phyloP scores from a whole-genome alignment of 2,888 invertebrate genomes.

The Ganaspis brasiliensis region DNA sequence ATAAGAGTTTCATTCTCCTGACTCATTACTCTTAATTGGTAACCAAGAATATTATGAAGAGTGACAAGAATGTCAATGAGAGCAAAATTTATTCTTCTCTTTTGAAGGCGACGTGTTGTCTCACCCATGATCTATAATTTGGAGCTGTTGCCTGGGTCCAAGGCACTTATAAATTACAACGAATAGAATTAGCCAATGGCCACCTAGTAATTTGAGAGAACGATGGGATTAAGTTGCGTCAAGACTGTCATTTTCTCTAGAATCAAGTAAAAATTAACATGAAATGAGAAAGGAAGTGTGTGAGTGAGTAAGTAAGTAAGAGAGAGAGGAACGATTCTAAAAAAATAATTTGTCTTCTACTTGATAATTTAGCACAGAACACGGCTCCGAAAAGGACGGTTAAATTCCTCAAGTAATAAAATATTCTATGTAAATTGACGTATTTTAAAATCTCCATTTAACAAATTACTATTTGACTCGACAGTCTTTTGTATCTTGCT shows the following conservation, averaged over 20 bases:
- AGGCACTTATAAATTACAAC: conserved; percentile 74
- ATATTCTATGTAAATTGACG: background rate
- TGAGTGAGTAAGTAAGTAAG: too few relatives aligned
- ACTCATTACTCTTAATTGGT: conserved; percentile 26
- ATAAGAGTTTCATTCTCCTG: background rate
- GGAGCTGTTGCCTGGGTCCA: background rate
- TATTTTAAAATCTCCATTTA: background rate
- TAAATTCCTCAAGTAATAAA: background rate
- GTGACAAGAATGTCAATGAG: conserved; percentile 19
- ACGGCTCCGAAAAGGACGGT: too few relatives aligned
- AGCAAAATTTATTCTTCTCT: conserved; percentile 29
- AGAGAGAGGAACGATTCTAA: too few relatives aligned
- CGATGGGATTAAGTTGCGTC: conserved; percentile 58
- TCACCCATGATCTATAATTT: conserved; percentile 61
- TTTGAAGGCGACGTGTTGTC: conserved; percentile 42
- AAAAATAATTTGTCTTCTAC: background rate
- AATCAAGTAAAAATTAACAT: conserved; percentile 34
- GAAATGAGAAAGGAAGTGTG: conserved; percentile 9
- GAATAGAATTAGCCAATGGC: conserved; percentile 59
- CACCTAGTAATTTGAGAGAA: conserved; percentile 57
- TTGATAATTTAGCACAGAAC: background rate
- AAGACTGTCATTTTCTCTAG: conserved; percentile 60
- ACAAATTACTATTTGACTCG: background rate
- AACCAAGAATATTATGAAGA: background rate
- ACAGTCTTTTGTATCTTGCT: too few relatives aligned